Evolutionary conservation across 2,113 vertebrate species (phyloP).

Genomic region (Erythrocebus patas): DNA sequence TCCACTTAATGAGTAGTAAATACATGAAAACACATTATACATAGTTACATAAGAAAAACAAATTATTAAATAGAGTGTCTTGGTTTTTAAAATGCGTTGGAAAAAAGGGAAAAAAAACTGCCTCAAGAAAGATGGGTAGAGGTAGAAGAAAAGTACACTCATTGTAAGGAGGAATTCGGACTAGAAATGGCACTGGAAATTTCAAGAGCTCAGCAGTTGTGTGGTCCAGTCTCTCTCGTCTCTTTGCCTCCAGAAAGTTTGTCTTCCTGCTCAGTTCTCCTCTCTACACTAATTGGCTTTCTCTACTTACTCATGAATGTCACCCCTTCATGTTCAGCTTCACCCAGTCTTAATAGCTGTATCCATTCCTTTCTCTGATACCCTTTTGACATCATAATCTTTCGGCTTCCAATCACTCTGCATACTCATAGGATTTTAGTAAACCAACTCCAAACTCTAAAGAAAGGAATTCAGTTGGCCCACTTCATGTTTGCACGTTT

Average conservation of each 20-base stretch:
- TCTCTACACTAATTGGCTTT: not conserved
- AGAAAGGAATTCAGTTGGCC: not conserved
- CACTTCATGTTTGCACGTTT: not conserved
- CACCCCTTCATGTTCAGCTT: not conserved
- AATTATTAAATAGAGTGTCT: not conserved
- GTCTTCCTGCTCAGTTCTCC: not conserved
- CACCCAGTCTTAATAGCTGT: not conserved
- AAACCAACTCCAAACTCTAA: not conserved
- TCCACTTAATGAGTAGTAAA: not conserved
- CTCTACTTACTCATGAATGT: not conserved
- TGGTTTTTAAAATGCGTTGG: not conserved
- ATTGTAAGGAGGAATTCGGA: not conserved
- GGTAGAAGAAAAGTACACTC: not conserved
- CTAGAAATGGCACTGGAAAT: not conserved
- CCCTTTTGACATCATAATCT: not conserved
- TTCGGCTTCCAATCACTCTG: not conserved
- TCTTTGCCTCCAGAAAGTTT: not conserved
- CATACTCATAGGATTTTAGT: not conserved
- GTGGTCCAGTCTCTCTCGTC: not conserved
- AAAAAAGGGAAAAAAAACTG: not conserved
- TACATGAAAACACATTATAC: not conserved
- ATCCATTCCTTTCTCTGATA: not conserved
- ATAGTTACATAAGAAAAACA: not conserved
- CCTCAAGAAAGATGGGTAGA: not conserved
- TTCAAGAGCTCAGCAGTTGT: not conserved